Base-by-base conservation (phyloP, 2,888 invertebrate genomes). In the Bellardia pandia region DNA sequence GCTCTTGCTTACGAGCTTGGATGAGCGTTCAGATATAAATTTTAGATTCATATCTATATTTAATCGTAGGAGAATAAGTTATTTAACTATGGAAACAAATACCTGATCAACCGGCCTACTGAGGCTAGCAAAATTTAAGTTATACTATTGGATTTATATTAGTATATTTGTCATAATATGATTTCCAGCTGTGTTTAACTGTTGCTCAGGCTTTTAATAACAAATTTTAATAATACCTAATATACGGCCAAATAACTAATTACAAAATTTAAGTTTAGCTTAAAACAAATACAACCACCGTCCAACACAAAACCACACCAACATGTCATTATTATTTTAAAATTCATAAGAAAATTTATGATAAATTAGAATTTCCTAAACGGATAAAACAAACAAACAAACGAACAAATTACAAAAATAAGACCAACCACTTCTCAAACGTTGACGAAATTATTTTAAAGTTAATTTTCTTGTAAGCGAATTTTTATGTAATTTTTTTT, bases 311-410 rank as follows among this genome's bases (percentile, higher is more conserved):
- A 37, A 37, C 11, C 13, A 45, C 51, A 13, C n/a, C 4, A 4
- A n/a, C 14, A n/a, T 7, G 0, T n/a, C 51, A 14, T 51, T 7
- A 51, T 51, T 51, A 51, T 51, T 6, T 68, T 33, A 16, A 37
- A 71, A 53, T 33, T 53, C 37, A 11, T 37, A 60, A 72, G 30
- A 77, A 33, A 66, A 60, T 33, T 5, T 13, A 16, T 37, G 40
- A 76, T 64, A 53, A 76, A 76, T 62, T 76, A 53, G 13, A 37
- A 51, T 60, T 64, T 40, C 11, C 53, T 71, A 53, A 16, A 16
- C n/a, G 11, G 9, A 64, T 64, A n/a, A 64, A 16, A 64, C 9
- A 64, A 64, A 40, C 37, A 62, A 14, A 62, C 11, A 64, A 16
- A 64, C 9, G 40, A 64, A 40, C 37, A 62, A 14, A 62, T 3